These are phyloP conservation scores for Mesorhabditis sp. DNA, from an alignment of 2,888 invertebrate species.

Conservation along the genomic window DNA sequence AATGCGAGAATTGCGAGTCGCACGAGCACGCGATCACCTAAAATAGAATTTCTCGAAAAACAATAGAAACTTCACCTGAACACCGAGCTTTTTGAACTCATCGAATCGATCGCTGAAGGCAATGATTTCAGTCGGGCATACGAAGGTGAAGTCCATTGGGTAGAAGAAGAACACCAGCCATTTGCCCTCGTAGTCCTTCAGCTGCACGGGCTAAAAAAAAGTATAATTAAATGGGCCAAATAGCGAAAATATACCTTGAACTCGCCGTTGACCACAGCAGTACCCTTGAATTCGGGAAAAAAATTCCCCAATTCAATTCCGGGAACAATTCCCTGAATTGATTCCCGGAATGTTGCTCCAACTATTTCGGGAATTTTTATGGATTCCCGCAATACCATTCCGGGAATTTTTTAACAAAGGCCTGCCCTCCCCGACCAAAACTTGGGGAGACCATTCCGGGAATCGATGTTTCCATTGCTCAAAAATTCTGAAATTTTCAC, in stretches of 20 bases:
- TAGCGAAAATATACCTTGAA: slow-evolving; percentile 29
- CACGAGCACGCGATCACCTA: slow-evolving; percentile 78
- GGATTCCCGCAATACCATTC: too few relatives aligned
- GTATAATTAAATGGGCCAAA: too few relatives aligned
- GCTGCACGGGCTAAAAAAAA: slow-evolving; percentile 21
- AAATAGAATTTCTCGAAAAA: slow-evolving; percentile 60
- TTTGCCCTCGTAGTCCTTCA: slow-evolving; percentile 75
- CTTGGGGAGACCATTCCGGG: too few relatives aligned
- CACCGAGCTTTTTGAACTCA: slow-evolving; percentile 69
- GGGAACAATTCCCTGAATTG: too few relatives aligned
- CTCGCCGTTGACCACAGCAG: slow-evolving; percentile 53
- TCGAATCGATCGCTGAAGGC: slow-evolving; percentile 81
- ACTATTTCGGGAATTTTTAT: too few relatives aligned
- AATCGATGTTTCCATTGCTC: too few relatives aligned
- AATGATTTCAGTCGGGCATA: slow-evolving; percentile 91
- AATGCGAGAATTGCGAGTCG: slow-evolving; percentile 91
- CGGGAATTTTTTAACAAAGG: too few relatives aligned
- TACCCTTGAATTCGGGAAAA: slow-evolving; percentile 41
- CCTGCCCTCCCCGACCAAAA: too few relatives aligned
- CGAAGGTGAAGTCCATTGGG: slow-evolving; percentile 90
- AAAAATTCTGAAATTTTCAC: too few relatives aligned
- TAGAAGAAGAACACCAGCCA: slow-evolving; percentile 88
- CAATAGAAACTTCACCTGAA: slow-evolving; percentile 22
- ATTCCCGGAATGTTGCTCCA: too few relatives aligned
- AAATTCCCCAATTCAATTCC: too few relatives aligned